Evolutionary conservation across 2,797 vertebrate genomes (phyloP).

Genomic region (Anolis apletophallus): DNA sequence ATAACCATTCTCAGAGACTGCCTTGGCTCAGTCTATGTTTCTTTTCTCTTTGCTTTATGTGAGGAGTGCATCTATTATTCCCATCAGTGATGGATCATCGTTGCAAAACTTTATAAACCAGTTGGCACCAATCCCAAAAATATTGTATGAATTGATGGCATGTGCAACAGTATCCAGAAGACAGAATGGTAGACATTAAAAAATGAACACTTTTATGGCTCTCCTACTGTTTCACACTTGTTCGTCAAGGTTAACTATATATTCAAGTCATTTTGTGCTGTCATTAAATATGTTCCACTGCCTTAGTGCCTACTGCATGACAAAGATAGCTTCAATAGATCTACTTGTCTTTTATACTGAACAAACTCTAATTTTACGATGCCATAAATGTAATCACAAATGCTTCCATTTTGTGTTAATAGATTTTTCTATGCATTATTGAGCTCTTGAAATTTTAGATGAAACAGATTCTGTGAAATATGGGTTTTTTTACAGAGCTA

Average conservation of each 20-base stretch:
- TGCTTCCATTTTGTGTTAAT: conserved; percentile 36
- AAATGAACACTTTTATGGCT: conserved; percentile 62
- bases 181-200: conserved; percentile 56
- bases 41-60: conserved; percentile 6
- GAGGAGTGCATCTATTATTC: not conserved
- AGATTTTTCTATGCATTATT: conserved; percentile 36
- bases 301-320: conserved; percentile 57
- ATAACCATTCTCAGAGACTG: not conserved
- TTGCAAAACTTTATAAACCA: conserved; percentile 61
- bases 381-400: conserved; percentile 46
- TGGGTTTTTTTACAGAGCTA: conserved; percentile 9
- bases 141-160: conserved; percentile 53
- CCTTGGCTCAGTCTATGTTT: not conserved
- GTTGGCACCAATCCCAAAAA: conserved; percentile 52
- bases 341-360: conserved; percentile 44
- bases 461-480: conserved; percentile 19
- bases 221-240: conserved; percentile 55
- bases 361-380: conserved; percentile 49
- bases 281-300: conserved; percentile 59
- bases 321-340: conserved; percentile 56
- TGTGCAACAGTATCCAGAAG: not conserved
- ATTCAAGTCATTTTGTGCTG: conserved; percentile 60
- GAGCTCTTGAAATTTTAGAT: conserved; percentile 36
- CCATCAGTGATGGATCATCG: conserved; percentile 13
- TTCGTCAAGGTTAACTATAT: conserved; percentile 69